Evolutionary conservation across 64 coral and sea anemone species (phyloP).

Genomic region (Montipora sp.): DNA sequence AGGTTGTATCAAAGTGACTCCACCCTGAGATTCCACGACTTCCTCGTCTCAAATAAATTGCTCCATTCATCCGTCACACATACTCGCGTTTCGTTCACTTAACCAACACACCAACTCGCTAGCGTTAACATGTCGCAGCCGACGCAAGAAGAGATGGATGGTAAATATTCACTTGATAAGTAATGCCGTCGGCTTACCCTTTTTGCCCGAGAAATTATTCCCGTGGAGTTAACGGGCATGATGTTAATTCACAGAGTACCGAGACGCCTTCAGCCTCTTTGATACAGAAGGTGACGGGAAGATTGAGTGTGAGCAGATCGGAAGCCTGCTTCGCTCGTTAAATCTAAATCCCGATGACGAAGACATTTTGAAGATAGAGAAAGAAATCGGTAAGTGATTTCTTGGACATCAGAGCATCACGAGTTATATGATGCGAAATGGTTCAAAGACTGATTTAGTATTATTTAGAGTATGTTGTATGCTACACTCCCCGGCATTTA

Average conservation of each 20-base stretch:
- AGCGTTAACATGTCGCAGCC: constrained; percentile 27
- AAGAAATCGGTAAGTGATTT: constrained; percentile 69
- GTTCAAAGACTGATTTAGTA: not conserved
- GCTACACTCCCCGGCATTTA: not conserved
- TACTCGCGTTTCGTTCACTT: not conserved
- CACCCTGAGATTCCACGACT: constrained; percentile 28
- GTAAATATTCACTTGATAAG: not conserved
- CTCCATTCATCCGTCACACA: not conserved
- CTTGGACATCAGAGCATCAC: not conserved
- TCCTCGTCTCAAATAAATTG: constrained; percentile 20
- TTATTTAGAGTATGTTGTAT: not conserved
- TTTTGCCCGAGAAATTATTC: not conserved
- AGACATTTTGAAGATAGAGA: constrained; percentile 90
- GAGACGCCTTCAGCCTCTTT: constrained; percentile 81
- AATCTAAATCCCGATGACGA: constrained; percentile 80
- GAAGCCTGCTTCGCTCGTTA: constrained; percentile 77
- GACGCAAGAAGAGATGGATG: constrained; percentile 40
- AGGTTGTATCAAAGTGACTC: not conserved
- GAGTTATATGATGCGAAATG: not conserved
- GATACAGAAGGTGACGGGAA: constrained; percentile 85
- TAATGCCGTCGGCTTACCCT: not conserved
- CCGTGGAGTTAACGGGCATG: too few species aligned
- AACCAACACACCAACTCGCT: not conserved
- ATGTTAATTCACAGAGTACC: constrained; percentile 78
- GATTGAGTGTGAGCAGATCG: constrained; percentile 87